Evolutionary conservation across 2,113 vertebrate species (phyloP), one percentile per base, ranked within the genome.

Genomic region (Mugil cephalus): DNA sequence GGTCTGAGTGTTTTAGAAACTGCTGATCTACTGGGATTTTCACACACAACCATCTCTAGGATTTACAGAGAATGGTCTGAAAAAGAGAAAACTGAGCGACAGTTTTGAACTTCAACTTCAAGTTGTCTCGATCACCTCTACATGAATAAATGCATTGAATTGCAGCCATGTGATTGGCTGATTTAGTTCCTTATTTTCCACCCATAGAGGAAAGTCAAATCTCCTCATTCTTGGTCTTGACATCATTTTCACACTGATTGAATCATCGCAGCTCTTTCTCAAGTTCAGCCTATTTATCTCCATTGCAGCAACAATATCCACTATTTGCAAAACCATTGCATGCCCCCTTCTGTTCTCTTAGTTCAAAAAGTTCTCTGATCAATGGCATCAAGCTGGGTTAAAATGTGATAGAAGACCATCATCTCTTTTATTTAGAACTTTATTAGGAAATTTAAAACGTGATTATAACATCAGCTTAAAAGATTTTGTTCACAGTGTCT

Each of bases 401-500:
- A 30, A 55, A 53, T 7, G n/a, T 38, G 7, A 59, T 6, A 66
- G 11, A 5, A 71, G 1, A 52, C 53, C 3, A 6, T 63, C 19
- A 53, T 12, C 9, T 39, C 3, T 55, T 65, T 79, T 45, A 30
- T 19, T 61, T 54, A 38, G 19, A 78, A 21, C 80, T 89, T 91
- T 91, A 90, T 89, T 91, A 30, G 35, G 21, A 73, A 21, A 66
- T 66, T 60, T 69, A 38, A 58, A 7, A 74, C 13, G 64, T 24
- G 34, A 67, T 66, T 34, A 73, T 10, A 35, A 38, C 15, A 70
- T 74, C 13, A 47, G 18, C 63, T 79, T 72, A 66, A 83, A 80
- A 82, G 63, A 8, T 18, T 58, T 62, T 47, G n/a, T 65, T 81
- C 82, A 88, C 88, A 89, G 77, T 63, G 45, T 74, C 71, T 77